Evolutionary conservation across 1,140 invertebrate genomes (phyloP).

Genomic region (Aethina tumida): DNA sequence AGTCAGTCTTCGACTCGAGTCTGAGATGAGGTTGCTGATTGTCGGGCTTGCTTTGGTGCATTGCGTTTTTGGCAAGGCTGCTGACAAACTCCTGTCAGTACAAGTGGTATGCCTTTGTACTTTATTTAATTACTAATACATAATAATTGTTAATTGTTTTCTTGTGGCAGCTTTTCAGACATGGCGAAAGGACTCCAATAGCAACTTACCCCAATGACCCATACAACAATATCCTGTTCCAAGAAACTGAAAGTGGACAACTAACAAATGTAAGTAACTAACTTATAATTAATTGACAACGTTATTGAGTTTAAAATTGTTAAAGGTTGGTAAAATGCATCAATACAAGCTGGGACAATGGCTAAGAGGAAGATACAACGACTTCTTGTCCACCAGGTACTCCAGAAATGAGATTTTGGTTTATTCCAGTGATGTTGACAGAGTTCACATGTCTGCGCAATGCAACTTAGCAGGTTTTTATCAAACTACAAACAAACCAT

Average conservation of each 20-base stretch:
- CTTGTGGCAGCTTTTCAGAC: slow-evolving; percentile 46
- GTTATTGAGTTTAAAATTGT: too few species aligned
- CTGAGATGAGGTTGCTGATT: too few species aligned
- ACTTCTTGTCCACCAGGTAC: slow-evolving; percentile 44
- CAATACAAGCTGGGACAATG: slow-evolving; percentile 70
- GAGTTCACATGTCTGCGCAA: slow-evolving; percentile 83
- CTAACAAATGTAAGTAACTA: slow-evolving; percentile 61
- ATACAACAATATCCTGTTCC: slow-evolving; percentile 51
- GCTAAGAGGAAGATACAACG: slow-evolving; percentile 58
- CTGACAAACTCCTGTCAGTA: too few species aligned
- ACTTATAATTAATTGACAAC: too few species aligned
- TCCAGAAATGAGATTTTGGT: slow-evolving; percentile 33
- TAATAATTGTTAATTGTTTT: too few species aligned
- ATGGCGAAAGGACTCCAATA: slow-evolving; percentile 75
- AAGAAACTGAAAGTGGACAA: slow-evolving; percentile 69
- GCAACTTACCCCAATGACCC: slow-evolving; percentile 68
- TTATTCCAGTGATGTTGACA: slow-evolving; percentile 73
- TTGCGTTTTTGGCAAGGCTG: too few species aligned
- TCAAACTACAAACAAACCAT: too few species aligned
- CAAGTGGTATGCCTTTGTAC: too few species aligned
- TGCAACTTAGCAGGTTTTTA: slow-evolving; percentile 74
- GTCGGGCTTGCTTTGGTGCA: too few species aligned
- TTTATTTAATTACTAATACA: too few species aligned
- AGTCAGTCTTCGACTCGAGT: too few species aligned
- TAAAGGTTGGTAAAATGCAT: slow-evolving; percentile 64